A percentile compares a stretch with the other conserved stretches of the same genome.
These are phyloP conservation scores for Pipistrellus pygmaeus DNA, from an alignment of 2,797 vertebrate genomes.

Conservation along the genomic window DNA sequence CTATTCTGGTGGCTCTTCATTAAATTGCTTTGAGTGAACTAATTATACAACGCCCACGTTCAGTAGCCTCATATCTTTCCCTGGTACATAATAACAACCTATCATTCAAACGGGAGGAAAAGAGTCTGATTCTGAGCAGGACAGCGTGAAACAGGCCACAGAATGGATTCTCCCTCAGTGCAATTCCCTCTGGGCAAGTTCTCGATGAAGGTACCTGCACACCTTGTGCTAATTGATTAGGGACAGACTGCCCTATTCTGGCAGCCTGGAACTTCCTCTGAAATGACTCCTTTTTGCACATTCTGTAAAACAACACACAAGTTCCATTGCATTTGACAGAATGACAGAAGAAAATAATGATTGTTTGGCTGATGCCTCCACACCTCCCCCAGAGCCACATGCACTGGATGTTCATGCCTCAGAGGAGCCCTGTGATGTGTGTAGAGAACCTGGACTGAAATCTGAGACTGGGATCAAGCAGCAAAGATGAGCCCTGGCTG, in stretches of 20 bases:
- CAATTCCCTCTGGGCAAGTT: conserved; percentile 37
- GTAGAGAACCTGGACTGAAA: no score
- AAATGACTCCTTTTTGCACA: background rate
- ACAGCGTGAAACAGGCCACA: background rate
- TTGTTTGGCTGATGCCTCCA: background rate
- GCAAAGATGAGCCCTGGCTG: background rate
- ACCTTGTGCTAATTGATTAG: background rate
- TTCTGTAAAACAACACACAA: conserved; percentile 59
- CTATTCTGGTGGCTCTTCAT: conserved; percentile 38
- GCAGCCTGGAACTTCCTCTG: background rate
- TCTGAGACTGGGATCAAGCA: background rate
- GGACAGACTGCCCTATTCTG: conserved; percentile 58
- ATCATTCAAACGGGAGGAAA: conserved; percentile 21
- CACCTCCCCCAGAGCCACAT: background rate
- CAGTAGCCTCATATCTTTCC: conserved; percentile 27
- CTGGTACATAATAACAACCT: conserved; percentile 56
- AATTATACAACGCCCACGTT: background rate
- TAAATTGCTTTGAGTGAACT: conserved; percentile 55
- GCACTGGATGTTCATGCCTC: background rate
- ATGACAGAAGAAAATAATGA: conserved; percentile 1
- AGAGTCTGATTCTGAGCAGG: background rate
- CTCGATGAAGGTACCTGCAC: background rate
- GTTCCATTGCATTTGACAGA: background rate
- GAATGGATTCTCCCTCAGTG: conserved; percentile 8
- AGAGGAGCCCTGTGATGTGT: background rate